Evolutionary conservation across 2,113 vertebrate species (phyloP), one percentile per base, ranked within the genome.

Genomic region (Uria aalge): DNA sequence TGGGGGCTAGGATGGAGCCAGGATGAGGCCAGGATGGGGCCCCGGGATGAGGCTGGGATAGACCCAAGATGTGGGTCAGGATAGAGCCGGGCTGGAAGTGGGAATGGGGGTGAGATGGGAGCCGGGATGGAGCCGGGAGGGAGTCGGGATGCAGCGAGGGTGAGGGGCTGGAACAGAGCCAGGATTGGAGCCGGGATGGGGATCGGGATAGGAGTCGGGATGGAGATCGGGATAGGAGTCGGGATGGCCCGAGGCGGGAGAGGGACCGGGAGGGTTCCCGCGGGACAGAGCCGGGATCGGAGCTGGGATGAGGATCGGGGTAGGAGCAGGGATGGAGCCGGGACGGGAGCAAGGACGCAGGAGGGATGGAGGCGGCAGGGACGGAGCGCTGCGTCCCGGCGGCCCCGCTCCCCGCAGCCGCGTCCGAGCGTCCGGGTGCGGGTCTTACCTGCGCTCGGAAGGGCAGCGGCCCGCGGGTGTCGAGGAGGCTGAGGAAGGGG

Each of bases 401-500:
- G 43, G 48, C 20, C 72, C 41, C 52, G 53, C 6, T 19, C 11
- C 52, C 64, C 41, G 41, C 50, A 32, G 29, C 57, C 29, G 16
- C 59, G 13, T 24, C 56, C 43, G 8, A 38, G 82, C 43, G 18
- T 8, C 27, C 76, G 32, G 60, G 17, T 7, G 40, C 43, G 74
- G 78, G n/a, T 59, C 96, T 98, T 98, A 99, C 99, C 99, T 99
- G 98, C 30, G 97, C 97, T 66, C 95, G 96, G 62, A 99, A 98
- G 57, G 98, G 98, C 89, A 98, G 97, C 32, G 98, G 98, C 89
- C 99, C 91, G 97, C 94, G 98, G 80, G 97, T 93, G 77, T 99
- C 98, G 36, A 98, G 92, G 95, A 99, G 94, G 97, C 99, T 99
- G 95, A 99, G 89, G 97, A 99, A 98, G 13, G 99, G 99, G 92